Evolutionary conservation across 2,888 invertebrate genomes (phyloP).

Genomic region (Epiperipatus broadwayi): DNA sequence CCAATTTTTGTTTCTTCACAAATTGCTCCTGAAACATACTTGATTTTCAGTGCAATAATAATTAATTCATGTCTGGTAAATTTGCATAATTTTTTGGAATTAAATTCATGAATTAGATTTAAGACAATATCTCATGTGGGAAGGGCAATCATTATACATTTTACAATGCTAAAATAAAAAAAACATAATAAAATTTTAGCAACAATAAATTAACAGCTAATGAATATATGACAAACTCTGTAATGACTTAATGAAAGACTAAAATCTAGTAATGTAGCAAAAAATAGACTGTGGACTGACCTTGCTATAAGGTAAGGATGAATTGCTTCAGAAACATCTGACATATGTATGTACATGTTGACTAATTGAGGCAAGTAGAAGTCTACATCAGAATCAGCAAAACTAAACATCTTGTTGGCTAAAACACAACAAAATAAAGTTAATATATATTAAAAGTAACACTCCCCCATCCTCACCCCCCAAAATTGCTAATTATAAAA

Average conservation of each 20-base stretch:
- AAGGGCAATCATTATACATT: not conserved
- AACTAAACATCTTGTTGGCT: conserved; percentile 90
- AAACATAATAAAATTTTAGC: no score
- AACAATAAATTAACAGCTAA: conserved; percentile 18
- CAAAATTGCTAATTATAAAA: no score
- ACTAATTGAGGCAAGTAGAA: conserved; percentile 94
- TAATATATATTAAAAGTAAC: no score
- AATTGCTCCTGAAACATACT: no score
- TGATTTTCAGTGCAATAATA: no score
- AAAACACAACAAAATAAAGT: conserved; percentile 22
- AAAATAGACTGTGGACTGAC: conserved; percentile 31
- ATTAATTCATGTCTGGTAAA: no score
- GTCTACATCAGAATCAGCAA: conserved; percentile 75
- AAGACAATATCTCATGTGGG: no score
- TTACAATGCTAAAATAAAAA: no score
- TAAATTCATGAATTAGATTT: no score
- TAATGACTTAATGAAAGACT: conserved; percentile 4
- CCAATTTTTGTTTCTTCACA: no score
- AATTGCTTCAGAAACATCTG: conserved; percentile 81
- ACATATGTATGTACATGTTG: conserved; percentile 95
- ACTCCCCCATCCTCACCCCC: no score
- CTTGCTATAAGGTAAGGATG: conserved; percentile 61
- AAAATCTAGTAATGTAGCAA: conserved; percentile 6
- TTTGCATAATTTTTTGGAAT: no score
- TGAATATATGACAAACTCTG: conserved; percentile 15